These are phyloP conservation scores for Rhinoptilus africanus DNA, from an alignment of 2,113 vertebrate species.

Conservation along the genomic window DNA sequence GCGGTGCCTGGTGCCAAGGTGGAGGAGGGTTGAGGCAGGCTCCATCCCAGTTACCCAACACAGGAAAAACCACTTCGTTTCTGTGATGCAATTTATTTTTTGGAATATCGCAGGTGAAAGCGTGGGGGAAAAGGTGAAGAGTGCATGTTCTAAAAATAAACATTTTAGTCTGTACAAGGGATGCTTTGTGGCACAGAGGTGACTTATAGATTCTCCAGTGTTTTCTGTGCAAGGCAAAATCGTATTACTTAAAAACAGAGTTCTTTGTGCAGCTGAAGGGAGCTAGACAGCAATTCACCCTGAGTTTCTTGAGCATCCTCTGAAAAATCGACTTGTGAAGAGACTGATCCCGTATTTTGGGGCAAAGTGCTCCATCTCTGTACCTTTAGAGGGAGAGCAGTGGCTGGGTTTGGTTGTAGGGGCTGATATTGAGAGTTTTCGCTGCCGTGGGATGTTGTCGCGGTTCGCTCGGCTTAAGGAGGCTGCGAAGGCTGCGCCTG, in stretches of 20 bases:
- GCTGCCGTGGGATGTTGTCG: accelerated
- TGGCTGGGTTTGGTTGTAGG: not conserved
- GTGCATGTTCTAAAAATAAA: not conserved
- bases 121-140: not conserved
- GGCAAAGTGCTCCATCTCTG: accelerated
- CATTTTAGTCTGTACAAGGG: not conserved
- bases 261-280: not conserved
- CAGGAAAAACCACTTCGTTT: not conserved
- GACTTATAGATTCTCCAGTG: not conserved
- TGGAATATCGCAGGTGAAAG: not conserved
- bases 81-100: not conserved
- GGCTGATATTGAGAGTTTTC: not conserved
- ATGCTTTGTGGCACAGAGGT: not conserved
- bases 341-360: accelerated
- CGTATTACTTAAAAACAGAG: not conserved
- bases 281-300: not conserved
- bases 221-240: not conserved
- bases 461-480: accelerated
- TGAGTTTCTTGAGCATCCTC: not conserved
- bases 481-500: not conserved
- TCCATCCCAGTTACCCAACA: not conserved
- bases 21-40: not conserved
- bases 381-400: not conserved
- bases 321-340: not conserved
- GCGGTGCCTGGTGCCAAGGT: not conserved